phyloP scores from a whole-genome alignment of 2,888 invertebrate genomes.

The Trisateles emortualis region DNA sequence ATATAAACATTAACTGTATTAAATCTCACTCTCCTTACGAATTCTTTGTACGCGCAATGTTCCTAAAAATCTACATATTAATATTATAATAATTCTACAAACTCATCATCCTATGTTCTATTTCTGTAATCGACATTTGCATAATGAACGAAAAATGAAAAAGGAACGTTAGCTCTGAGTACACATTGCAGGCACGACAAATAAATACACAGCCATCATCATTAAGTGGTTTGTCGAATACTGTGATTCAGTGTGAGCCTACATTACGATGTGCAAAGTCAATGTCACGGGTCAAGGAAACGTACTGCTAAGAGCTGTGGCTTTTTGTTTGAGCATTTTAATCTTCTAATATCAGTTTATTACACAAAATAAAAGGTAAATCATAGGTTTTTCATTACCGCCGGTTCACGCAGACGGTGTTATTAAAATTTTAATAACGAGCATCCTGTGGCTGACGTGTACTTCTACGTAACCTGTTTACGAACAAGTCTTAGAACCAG shows the following conservation, averaged over 20 bases:
- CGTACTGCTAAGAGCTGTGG: constrained; percentile 12
- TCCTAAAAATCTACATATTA: no score
- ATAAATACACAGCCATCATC: constrained; percentile 38
- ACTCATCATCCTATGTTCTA: constrained; percentile 13
- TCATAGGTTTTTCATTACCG: constrained; percentile 44
- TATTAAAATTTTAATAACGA: constrained; percentile 69
- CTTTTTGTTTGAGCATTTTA: constrained; percentile 19
- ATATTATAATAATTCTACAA: constrained; percentile 1
- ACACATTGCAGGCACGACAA: constrained; percentile 25
- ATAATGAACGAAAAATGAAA: no score
- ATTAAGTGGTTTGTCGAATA: constrained; percentile 31
- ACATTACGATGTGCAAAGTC: constrained; percentile 22
- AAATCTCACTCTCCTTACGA: no score
- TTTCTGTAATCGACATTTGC: constrained; percentile 24
- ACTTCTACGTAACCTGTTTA: constrained; percentile 63
- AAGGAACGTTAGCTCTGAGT: constrained; percentile 23
- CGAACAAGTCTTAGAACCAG: constrained; percentile 60
- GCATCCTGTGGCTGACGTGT: constrained; percentile 58
- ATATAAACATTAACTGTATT: no score
- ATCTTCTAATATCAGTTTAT: constrained; percentile 35
- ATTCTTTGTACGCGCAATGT: no score
- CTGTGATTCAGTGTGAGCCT: constrained; percentile 21
- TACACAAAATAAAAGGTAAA: constrained; percentile 35
- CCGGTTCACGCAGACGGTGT: constrained; percentile 47
- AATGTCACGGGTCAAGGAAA: constrained; percentile 43